phyloP scores from a whole-genome alignment of 2,113 vertebrate genomes.

The Lepus americanus region DNA sequence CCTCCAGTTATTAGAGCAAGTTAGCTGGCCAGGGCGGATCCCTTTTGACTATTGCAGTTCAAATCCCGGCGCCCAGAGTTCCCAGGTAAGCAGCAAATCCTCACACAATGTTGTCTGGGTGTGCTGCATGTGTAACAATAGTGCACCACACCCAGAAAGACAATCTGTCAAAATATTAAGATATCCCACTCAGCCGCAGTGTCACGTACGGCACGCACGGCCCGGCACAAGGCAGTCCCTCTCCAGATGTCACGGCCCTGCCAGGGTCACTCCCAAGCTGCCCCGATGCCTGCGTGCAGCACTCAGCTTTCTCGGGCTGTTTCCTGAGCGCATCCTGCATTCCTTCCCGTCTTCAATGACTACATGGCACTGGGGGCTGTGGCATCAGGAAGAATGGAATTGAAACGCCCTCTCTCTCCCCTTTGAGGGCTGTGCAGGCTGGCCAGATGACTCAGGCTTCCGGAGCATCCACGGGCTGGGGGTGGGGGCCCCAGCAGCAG shows the following conservation, averaged over 20 bases:
- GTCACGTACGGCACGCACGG: slow-evolving; percentile 69
- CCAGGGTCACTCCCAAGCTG: not conserved
- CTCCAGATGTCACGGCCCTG: not conserved
- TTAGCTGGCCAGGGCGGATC: slow-evolving; percentile 65
- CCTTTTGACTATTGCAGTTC: slow-evolving; percentile 54
- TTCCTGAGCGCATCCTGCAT: not conserved
- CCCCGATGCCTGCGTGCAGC: not conserved
- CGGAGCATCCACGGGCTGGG: not conserved
- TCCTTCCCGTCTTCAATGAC: not conserved
- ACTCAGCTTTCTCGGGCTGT: not conserved
- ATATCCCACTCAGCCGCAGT: slow-evolving; percentile 22
- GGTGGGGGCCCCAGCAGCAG: no score
- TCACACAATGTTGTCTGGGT: slow-evolving; percentile 64
- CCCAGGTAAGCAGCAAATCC: slow-evolving; percentile 69
- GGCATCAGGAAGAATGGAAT: not conserved
- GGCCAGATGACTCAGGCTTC: not conserved
- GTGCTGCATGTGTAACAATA: slow-evolving; percentile 64
- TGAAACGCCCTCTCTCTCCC: not conserved
- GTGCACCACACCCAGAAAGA: slow-evolving; percentile 78
- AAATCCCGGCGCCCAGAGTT: slow-evolving; percentile 1
- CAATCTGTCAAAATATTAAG: slow-evolving; percentile 66
- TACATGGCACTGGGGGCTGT: not conserved
- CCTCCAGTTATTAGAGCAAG: slow-evolving; percentile 47
- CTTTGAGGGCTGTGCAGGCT: no score
- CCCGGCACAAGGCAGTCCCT: not conserved